Conservation (phyloP, 1,140 invertebrate genomes). For the Drosophila pectinifera region DNA sequence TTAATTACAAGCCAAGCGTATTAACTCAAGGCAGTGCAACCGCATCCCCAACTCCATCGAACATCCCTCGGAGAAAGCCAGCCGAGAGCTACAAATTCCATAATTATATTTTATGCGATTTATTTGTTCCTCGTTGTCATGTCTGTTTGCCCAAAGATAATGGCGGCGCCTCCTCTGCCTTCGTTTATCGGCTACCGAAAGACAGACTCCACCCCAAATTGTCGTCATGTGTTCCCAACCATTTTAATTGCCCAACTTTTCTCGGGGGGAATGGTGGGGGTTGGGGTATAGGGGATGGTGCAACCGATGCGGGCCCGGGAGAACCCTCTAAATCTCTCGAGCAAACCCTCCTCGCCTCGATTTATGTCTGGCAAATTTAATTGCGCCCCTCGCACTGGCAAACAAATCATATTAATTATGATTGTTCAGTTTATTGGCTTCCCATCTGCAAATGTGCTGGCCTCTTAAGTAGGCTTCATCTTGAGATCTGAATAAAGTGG, state of each 20-base stretch:
- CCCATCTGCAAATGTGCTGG: constrained; percentile 50
- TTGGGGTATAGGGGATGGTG: no score
- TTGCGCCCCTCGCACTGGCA: constrained; percentile 63
- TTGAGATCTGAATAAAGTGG: constrained; percentile 3
- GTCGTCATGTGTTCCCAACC: constrained; percentile 64
- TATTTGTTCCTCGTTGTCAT: constrained; percentile 76
- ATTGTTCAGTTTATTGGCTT: constrained; percentile 65
- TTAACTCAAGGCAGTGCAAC: constrained; percentile 75
- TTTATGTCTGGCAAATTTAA: constrained; percentile 70
- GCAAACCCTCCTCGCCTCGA: constrained; percentile 43
- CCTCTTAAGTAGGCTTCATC: constrained; percentile 4
- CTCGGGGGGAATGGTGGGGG: not conserved
- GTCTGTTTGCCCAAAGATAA: constrained; percentile 80
- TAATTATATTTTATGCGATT: constrained; percentile 84
- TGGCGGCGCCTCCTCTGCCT: constrained; percentile 34
- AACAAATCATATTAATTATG: constrained; percentile 75
- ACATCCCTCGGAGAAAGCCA: not conserved
- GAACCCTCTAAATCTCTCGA: constrained; percentile 38
- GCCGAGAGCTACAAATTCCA: constrained; percentile 71
- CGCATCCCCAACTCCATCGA: constrained; percentile 7
- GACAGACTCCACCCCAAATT: constrained; percentile 15
- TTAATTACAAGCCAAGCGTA: constrained; percentile 79
- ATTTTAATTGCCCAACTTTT: constrained; percentile 78
- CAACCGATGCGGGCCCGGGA: constrained; percentile 53
- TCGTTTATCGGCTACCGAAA: constrained; percentile 4